Conservation (phyloP, 2,888 invertebrate genomes). For the Clostera curtula region DNA sequence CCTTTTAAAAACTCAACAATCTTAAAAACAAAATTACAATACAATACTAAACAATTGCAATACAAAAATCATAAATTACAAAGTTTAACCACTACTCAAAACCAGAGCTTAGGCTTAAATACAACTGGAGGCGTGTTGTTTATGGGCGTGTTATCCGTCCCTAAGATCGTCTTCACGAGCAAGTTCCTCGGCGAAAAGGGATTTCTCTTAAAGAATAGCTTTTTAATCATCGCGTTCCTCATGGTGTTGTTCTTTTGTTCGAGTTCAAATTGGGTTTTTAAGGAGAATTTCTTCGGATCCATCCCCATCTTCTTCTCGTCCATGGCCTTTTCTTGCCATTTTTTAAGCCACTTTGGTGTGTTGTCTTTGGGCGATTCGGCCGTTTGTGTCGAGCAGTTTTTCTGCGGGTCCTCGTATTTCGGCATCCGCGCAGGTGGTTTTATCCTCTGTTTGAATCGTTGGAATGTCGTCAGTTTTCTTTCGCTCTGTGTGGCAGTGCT, state of each 20-base stretch:
- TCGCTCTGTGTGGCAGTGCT: slow-evolving; percentile 60
- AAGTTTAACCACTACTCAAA: slow-evolving; percentile 29
- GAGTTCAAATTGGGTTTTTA: slow-evolving; percentile 42
- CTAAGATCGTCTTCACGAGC: slow-evolving; percentile 48
- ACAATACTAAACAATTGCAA: slow-evolving; percentile 22
- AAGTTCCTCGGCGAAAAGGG: slow-evolving; percentile 58
- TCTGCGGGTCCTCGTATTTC: slow-evolving; percentile 17
- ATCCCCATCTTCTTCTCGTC: slow-evolving; percentile 10
- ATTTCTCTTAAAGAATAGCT: slow-evolving; percentile 53
- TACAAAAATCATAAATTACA: slow-evolving; percentile 16
- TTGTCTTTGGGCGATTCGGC: slow-evolving; percentile 3
- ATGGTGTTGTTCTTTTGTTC: slow-evolving; percentile 45
- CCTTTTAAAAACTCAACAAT: slow-evolving; percentile 17
- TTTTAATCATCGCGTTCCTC: slow-evolving; percentile 49
- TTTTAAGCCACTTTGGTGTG: slow-evolving; percentile 30
- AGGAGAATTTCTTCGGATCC: slow-evolving; percentile 33
- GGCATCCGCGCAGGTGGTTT: slow-evolving; percentile 18
- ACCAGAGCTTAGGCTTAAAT: slow-evolving; percentile 43
- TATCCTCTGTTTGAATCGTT: slow-evolving; percentile 41
- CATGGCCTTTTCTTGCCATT: slow-evolving; percentile 30
- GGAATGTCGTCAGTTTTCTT: slow-evolving; percentile 45
- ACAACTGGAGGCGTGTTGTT: slow-evolving; percentile 39
- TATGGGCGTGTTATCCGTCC: slow-evolving; percentile 50
- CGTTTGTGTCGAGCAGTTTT: slow-evolving; percentile 30
- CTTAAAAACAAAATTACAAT: slow-evolving; percentile 19